Base-by-base conservation (phyloP, 2,888 invertebrate species). In the Celastrina argiolus region DNA sequence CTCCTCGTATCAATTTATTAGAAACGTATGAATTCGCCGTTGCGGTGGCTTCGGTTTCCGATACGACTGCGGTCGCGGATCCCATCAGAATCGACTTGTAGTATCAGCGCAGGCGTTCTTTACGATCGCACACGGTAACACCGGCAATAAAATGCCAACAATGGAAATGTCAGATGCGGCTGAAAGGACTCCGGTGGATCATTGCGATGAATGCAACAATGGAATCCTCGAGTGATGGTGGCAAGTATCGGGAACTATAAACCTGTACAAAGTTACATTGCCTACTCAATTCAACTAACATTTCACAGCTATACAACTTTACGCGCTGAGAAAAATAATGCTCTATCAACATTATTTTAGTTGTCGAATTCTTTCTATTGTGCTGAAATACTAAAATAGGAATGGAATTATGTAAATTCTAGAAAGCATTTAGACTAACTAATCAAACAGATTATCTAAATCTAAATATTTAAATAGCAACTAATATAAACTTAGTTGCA, bases 131-230 rank as follows among this genome's bases (percentile, higher is more conserved):
- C 85, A 87, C 88, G 82, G 87, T 88, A 88, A 89, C 87, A 90
- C 89, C 87, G 77, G 87, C 89, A 83, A 89, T 91, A 91, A 91
- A 90, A 87, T 84, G 76, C 82, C 87, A 90, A 91, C 90, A 91
- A 91, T 90, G 90, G 88, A 85, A 87, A 82, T 81, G 88, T 84
- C 83, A 84, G 85, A 88, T 87, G 87, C 84, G 85, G 84, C 87
- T 85, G 82, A 87, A 84, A 85, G 84, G 81, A 84, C 84, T 86
- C 83, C 81, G 81, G 76, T 82, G 78, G 85, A 87, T 89, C 88
- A 84, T 86, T 85, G 85, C 84, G 78, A 81, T 88, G 85, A 88
- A 89, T 88, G 84, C 84, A 88, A 91, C 90, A 91, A 91, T 90
- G 88, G 87, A 81, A 82, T 81, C 87, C 83, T 83, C 73, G 82